phyloP scores from a whole-genome alignment of 2,888 invertebrate genomes.

The Diabrotica balteata region DNA sequence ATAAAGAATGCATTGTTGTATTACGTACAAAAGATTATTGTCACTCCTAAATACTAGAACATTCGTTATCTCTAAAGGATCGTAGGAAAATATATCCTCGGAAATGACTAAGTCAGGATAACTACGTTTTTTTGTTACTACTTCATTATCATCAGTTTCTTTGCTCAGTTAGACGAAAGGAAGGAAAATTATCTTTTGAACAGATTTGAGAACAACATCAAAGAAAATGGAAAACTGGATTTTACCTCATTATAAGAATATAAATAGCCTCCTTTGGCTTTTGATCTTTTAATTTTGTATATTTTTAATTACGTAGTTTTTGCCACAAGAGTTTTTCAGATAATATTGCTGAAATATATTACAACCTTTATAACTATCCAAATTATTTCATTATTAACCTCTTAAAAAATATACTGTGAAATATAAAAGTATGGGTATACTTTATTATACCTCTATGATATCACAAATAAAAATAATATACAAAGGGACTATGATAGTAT shows the following conservation, averaged over 20 bases:
- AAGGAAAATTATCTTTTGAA: conserved; percentile 1
- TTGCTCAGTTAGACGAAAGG: not conserved
- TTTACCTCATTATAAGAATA: conserved; percentile 22
- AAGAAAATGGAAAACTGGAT: conserved; percentile 20
- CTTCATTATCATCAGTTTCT: conserved; percentile 8
- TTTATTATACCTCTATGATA: too few species aligned
- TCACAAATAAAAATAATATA: too few species aligned
- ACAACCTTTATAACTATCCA: too few species aligned
- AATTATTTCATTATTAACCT: too few species aligned
- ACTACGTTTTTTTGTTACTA: not conserved
- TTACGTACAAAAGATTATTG: too few species aligned
- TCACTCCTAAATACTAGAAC: not conserved
- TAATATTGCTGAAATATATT: too few species aligned
- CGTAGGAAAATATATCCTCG: not conserved
- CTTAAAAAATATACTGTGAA: too few species aligned
- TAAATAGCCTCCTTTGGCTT: conserved; percentile 14
- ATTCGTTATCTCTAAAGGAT: not conserved
- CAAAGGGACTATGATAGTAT: too few species aligned
- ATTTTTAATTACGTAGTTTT: not conserved
- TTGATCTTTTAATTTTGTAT: conserved; percentile 9
- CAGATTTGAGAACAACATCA: conserved; percentile 13
- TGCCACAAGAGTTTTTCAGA: too few species aligned
- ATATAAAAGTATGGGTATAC: too few species aligned
- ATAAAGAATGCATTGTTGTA: too few species aligned
- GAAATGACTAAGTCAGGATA: not conserved